phyloP scores from a whole-genome alignment of 2,113 vertebrate species.

The Pardalotus punctatus region DNA sequence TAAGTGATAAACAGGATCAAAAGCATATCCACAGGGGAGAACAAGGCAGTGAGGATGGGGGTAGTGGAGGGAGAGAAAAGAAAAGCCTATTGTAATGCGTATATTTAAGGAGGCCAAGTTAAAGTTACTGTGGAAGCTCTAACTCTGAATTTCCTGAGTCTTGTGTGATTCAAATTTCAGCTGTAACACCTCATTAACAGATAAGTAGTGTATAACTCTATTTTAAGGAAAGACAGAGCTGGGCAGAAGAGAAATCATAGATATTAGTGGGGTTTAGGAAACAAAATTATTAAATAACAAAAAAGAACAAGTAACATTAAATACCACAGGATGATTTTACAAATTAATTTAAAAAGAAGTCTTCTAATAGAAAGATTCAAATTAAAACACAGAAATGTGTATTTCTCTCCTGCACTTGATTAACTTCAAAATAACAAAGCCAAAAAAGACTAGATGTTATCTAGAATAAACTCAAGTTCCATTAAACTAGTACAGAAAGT shows the following conservation, averaged over 20 bases:
- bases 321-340: not conserved
- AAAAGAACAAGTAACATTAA: not conserved
- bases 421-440: not conserved
- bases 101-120: conserved; percentile 8
- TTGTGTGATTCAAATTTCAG: conserved; percentile 67
- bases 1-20: not conserved
- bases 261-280: not conserved
- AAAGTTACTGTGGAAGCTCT: conserved; percentile 51
- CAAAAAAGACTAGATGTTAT: not conserved
- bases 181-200: conserved; percentile 44
- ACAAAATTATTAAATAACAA: not conserved
- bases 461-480: not conserved
- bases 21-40: not conserved
- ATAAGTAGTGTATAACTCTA: not conserved
- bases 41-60: not conserved
- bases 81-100: conserved; percentile 58
- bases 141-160: conserved; percentile 65
- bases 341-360: not conserved
- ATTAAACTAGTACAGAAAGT: not conserved
- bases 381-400: not conserved
- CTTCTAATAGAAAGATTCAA: not conserved
- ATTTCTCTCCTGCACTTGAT: not conserved
- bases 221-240: not conserved
- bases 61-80: not conserved
- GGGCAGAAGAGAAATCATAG: not conserved